Conservation (phyloP, 2,888 invertebrate species). For the Eubasilissa splendida region DNA sequence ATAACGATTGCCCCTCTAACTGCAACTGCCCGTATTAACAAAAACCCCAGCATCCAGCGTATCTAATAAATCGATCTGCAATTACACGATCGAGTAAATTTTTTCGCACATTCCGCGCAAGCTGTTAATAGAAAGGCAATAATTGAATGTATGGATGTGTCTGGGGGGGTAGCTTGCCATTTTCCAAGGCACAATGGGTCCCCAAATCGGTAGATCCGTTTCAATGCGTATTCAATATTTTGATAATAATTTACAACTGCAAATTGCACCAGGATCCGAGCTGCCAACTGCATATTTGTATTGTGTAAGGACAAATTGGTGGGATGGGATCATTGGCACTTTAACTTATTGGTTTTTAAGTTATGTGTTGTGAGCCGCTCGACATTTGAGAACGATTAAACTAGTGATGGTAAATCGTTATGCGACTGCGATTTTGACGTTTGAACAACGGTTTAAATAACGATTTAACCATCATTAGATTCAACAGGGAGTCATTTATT, state of each 20-base stretch:
- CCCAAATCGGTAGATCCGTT: constrained; percentile 38
- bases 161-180: neutral
- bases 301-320: constrained; percentile 31
- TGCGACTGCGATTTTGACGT: no score
- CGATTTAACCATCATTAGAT: no score
- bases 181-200: constrained; percentile 25
- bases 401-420: no score
- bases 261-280: neutral
- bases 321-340: constrained; percentile 20
- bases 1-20: neutral
- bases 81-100: constrained; percentile 51
- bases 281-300: neutral
- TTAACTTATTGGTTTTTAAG: constrained; percentile 35
- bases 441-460: no score
- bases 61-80: constrained; percentile 43
- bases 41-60: constrained; percentile 1
- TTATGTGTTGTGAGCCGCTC: constrained; percentile 14
- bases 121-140: constrained; percentile 49
- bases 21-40: neutral
- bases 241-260: constrained; percentile 45
- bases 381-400: no score
- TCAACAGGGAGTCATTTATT: no score
- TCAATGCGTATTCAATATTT: constrained; percentile 36
- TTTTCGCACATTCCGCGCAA: constrained; percentile 51
- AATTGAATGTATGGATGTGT: constrained; percentile 27